Evolutionary conservation across 2,113 vertebrate species (phyloP), one percentile per base, ranked within the genome.

Genomic region (Terrapene triunguis): DNA sequence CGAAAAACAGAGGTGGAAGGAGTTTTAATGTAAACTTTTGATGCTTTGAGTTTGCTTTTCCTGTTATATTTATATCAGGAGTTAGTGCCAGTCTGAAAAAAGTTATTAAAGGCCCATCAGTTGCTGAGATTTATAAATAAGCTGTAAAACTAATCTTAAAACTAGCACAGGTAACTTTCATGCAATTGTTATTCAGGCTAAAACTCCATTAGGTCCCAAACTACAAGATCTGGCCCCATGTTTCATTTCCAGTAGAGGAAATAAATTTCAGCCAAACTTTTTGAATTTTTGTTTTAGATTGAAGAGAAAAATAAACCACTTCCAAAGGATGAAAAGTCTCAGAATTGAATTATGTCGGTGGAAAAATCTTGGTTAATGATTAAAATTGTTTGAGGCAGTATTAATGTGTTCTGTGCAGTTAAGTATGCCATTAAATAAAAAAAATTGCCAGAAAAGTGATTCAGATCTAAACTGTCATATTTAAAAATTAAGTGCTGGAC

Each of bases 401-500:
- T 87, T 29, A 76, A 85, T 80, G 85, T 96, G 79, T 92, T 96
- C 79, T 89, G 0, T 90, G 17, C 92, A 83, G 4, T 6, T 57
- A 89, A 81, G 50, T n/a, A 50, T 92, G 94, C 94, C 21, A 79
- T 80, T 69, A 90, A 88, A 83, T 74, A 32, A 69, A 69, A 65
- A 62, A 51, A 85, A 92, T 91, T 14, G 0, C 79, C 92, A 53
- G 90, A 87, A 89, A 92, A 92, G 32, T 16, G 72, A 88, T 91
- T 76, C 21, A 74, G 38, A 74, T 42, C 72, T 42, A 44, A 44
- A 44, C 38, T 82, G 80, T 78, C 95, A 53, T 96, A 91, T 87
- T 96, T 87, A 88, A 93, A 94, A 55, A 80, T 25, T 54, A 82
- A 89, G 92, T 81, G 3, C 90, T 95, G 95, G 92, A 90, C 94